These are phyloP conservation scores for Sinonovacula constricta DNA, from an alignment of 1,140 invertebrate genomes.

Conservation along the genomic window DNA sequence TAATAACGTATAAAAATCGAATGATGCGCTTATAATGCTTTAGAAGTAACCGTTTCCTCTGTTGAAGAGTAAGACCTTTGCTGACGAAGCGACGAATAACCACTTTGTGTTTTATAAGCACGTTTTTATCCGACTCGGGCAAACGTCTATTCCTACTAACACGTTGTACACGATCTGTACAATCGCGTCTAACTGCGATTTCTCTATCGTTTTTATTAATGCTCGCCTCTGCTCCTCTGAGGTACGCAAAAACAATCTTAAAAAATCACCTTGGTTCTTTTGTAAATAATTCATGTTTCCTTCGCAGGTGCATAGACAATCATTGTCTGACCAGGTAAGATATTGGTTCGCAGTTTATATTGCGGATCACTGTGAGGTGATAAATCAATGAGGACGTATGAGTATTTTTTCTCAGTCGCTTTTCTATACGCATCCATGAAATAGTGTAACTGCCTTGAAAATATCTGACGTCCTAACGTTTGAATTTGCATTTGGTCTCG, in stretches of 20 bases:
- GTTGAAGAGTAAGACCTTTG: conserved; percentile 20
- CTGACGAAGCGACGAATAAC: conserved; percentile 16
- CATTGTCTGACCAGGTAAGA: background rate
- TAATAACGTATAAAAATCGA: conserved; percentile 12
- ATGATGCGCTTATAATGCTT: conserved; percentile 27
- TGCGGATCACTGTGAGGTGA: conserved; percentile 13
- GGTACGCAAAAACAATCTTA: conserved; percentile 34
- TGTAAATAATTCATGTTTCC: conserved; percentile 28
- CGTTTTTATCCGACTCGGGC: conserved; percentile 25
- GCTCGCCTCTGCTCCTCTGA: conserved; percentile 38
- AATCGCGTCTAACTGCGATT: conserved; percentile 37
- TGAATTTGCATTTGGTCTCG: conserved; percentile 54
- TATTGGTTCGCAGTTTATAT: conserved; percentile 29
- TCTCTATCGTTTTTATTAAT: conserved; percentile 19
- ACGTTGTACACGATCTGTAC: conserved; percentile 47
- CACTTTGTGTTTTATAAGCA: conserved; percentile 35
- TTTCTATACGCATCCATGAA: conserved; percentile 53
- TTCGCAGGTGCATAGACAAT: conserved; percentile 30
- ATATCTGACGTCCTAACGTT: conserved; percentile 55
- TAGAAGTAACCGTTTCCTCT: conserved; percentile 22
- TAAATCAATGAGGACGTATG: conserved; percentile 52
- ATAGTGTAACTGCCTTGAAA: conserved; percentile 48
- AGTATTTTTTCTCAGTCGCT: conserved; percentile 42
- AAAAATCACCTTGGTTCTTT: conserved; percentile 7
- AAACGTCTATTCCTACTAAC: conserved; percentile 28